Percentiles rank a stretch among this genome's conserved stretches.
Conservation (phyloP, 2,113 vertebrate species). For the Phalacrocorax pelagicus region DNA sequence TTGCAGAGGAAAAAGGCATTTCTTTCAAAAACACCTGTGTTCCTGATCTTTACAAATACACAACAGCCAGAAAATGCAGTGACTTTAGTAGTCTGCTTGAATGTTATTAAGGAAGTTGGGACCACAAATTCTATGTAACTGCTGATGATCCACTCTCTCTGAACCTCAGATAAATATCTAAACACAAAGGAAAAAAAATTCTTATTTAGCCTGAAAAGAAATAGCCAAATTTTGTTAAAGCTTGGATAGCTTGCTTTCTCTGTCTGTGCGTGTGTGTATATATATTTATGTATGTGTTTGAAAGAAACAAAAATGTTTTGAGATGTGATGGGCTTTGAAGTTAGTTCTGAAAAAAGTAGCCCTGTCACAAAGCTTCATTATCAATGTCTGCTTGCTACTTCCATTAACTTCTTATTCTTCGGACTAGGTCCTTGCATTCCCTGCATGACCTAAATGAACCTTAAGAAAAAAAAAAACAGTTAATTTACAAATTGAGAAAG, state of each 20-base stretch:
- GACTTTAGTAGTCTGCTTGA: background rate
- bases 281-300: background rate
- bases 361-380: background rate
- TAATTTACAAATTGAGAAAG: background rate
- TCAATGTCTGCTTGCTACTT: background rate
- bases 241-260: background rate
- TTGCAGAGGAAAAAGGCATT: background rate
- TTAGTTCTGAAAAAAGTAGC: background rate
- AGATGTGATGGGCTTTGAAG: background rate
- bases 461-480: background rate
- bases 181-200: background rate
- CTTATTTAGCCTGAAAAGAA: background rate
- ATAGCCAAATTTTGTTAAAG: background rate
- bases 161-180: background rate
- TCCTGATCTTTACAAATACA: background rate
- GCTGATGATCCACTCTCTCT: background rate
- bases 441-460: background rate
- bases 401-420: background rate
- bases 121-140: background rate
- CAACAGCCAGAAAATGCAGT: background rate
- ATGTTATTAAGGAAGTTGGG: background rate
- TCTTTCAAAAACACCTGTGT: background rate
- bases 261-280: rapidly evolving
- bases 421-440: background rate
- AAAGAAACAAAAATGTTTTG: background rate